Conservation (phyloP, 2,113 vertebrate species). For the Microcebus lehilahytsara region DNA sequence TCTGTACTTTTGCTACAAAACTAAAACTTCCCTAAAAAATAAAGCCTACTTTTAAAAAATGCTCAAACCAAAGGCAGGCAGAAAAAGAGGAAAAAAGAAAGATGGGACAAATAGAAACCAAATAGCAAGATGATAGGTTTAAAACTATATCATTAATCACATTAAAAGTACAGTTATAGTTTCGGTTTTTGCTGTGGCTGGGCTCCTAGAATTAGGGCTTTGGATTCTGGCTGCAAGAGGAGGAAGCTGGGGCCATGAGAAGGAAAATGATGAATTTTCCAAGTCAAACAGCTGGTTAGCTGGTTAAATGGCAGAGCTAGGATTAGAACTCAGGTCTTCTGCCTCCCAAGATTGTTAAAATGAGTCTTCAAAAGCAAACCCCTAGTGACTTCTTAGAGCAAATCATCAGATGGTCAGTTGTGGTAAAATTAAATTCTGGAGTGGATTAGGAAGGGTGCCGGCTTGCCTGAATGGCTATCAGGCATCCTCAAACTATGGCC, state of each 20-base stretch:
- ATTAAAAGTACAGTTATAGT: not conserved
- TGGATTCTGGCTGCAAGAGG: not conserved
- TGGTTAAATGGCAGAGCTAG: not conserved
- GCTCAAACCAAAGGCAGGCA: not conserved
- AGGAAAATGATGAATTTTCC: not conserved
- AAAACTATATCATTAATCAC: not conserved
- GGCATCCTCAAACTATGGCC: too few species aligned
- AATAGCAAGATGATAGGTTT: not conserved
- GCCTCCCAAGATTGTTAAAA: constrained; percentile 76
- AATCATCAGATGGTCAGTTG: constrained; percentile 94
- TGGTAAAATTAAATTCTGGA: constrained; percentile 91
- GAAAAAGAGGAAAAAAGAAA: not conserved
- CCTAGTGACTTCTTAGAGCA: constrained; percentile 96
- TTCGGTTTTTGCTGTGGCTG: not conserved
- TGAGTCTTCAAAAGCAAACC: constrained; percentile 94
- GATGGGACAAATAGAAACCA: not conserved
- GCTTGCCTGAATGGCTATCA: constrained; percentile 92
- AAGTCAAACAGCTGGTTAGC: not conserved
- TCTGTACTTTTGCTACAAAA: not conserved
- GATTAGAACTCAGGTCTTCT: not conserved
- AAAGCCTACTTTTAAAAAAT: not conserved
- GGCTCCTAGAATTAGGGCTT: not conserved
- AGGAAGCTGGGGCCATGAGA: not conserved
- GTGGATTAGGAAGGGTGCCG: constrained; percentile 95
- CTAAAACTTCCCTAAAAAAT: not conserved